Conservation (phyloP, 2,888 invertebrate species). For the Mayetiola destructor region DNA sequence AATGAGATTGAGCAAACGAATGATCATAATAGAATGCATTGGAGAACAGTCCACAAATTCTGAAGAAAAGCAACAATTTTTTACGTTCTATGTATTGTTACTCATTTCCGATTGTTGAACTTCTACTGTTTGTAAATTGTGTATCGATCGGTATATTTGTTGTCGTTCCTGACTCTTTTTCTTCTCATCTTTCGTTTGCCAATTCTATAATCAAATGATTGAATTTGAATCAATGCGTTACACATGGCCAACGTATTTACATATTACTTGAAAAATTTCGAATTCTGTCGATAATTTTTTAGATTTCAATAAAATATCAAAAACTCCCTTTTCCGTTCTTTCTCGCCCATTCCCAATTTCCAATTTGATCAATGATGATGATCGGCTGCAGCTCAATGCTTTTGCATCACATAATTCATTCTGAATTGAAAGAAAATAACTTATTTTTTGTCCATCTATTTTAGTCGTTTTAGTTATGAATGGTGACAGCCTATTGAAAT, state of each 20-base stretch:
- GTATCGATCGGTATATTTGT: neutral
- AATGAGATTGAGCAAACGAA: too few species aligned
- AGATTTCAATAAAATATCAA: too few species aligned
- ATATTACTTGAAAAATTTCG: conserved; percentile 5
- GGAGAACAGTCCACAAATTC: too few species aligned
- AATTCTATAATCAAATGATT: neutral
- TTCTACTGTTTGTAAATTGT: neutral
- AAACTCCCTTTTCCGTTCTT: neutral
- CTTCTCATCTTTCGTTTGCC: neutral
- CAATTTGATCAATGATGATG: neutral
- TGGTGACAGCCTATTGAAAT: neutral
- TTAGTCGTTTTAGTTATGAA: neutral
- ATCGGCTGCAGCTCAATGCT: neutral
- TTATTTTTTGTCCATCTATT: neutral
- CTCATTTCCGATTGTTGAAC: neutral
- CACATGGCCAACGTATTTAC: neutral
- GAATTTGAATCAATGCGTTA: neutral
- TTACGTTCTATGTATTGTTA: too few species aligned
- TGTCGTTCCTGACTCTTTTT: neutral
- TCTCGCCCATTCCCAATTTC: neutral
- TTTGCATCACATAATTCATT: neutral
- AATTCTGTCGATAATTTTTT: neutral
- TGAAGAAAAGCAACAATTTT: too few species aligned
- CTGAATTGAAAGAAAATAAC: neutral
- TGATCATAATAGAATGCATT: too few species aligned